Evolutionary conservation across 2,113 vertebrate genomes (phyloP), one percentile per base, ranked within the genome.

Genomic region (Clarias magur): DNA sequence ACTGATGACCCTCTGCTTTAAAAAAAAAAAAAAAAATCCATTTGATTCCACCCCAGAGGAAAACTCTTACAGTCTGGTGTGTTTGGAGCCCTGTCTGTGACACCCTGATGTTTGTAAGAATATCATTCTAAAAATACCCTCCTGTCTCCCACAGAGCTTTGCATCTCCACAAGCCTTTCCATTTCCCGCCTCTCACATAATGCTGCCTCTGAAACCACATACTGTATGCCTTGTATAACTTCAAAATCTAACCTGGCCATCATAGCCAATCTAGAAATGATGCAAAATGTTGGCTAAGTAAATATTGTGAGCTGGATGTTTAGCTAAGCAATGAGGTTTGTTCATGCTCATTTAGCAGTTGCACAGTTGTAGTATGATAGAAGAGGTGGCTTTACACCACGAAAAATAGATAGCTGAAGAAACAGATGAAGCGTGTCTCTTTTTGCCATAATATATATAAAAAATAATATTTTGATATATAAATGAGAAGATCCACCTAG

Each of bases 111-210:
- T 93, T 93, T 93, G 93, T 86, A 84, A 87, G 87, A 90, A 90
- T 93, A 92, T 91, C 85, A 87, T 88, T 85, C 90, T 88, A 88
- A 90, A 94, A 94, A 94, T 93, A 93, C 92, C 88, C 88, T 91
- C 91, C 92, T 86, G 86, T 89, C 86, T 87, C 82, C 65, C 87
- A 86, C 87, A 13, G 79, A 73, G 68, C 68, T 60, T 60, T n/a
- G 34, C 30, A 72, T 34, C 48, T 6, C 53, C 27, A 59, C 16
- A 57, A 38, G 21, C 68, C 21, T 84, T 65, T 8, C 16, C 60
- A 34, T n/a, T 30, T 16, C 6, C 80, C 53, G 25, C 60, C 27
- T 79, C 38, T 30, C 13, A 56, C 48, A 53, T 3, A 27, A 68
- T 9, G 8, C 5, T 70, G n/a, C 65, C n/a, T 84, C 10, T 57